Base-by-base conservation (phyloP, 1,140 invertebrate genomes). In the Platorchestia sp. region DNA sequence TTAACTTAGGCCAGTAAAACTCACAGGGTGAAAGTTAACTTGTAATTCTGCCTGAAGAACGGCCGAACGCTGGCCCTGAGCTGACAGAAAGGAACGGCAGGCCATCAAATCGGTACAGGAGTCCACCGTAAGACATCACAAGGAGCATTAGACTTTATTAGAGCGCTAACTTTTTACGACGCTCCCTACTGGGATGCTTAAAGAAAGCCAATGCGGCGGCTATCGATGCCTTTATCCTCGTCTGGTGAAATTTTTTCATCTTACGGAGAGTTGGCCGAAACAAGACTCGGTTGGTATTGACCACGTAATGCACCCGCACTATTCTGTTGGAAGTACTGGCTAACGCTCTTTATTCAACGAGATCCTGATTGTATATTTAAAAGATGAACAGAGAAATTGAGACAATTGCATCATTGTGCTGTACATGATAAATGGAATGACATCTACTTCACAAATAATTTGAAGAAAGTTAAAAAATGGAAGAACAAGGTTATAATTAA, bases 71-170 rank as follows among this genome's bases (percentile, higher is more conserved):
- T 22, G 27, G 59, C 59, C 27, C 14, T 3, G 36, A 27, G 10
- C 59, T 75, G 14, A 75, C 59, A 75, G 59, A 75, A 75, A 75
- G 59, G 59, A 27, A 75, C 59, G 59, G 59, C 27, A 36, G 59
- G 36, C 59, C 59, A 75, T 75, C 59, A 75, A 1, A 75, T 75
- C 59, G 59, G 14, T 75, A 36, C 59, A 36, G 59, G 59, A 36
- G 59, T 19, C 36, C 59, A 3, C 59, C 14, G 36, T 90, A 90
- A 90, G 87, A 90, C 87, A 90, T 90, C 87, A 90, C 19, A 90
- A 90, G 87, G 42, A 90, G 27, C 87, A 90, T 90, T 90, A 90
- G 87, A 90, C 87, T 90, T 90, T 90, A 90, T 90, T 90, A 90
- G 5, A 90, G 10, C 41, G 87, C 87, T 90, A 90, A 90, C 87